Base-by-base conservation (phyloP, 2,888 invertebrate genomes). In the Ectemnius continuus region DNA sequence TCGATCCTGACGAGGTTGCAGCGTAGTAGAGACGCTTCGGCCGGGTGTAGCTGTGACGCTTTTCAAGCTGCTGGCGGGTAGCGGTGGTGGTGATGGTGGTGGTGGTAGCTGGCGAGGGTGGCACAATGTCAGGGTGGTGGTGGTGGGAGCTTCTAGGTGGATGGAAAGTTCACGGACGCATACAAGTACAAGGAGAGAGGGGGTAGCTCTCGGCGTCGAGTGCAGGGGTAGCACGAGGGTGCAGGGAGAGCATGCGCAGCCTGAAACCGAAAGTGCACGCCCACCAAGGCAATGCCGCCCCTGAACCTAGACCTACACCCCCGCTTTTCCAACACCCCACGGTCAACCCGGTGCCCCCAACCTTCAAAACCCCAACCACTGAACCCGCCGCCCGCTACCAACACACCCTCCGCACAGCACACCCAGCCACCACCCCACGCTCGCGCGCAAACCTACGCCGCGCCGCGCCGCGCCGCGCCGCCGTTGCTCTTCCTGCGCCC, bases 221-320 rank as follows among this genome's bases (percentile, higher is more conserved):
- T 70, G 76, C 59, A 70, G 74, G 65, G 77, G 70, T 61, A 62
- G 65, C 76, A 13, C 52, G 52, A 52, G 52, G n/a, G 52, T 52
- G 52, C 14, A 52, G 5, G 16, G 16, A 16, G 84, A 68, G 83
- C 89, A 88, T 88, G 89, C 90, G 90, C 90, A 85, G 79, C 79
- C 82, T 85, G 89, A 89, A 89, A 88, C 84, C 84, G 89, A 90
- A 90, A 89, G 90, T 89, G 85, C 88, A 87, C 90, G 90, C 90
- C 90, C 90, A 89, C 84, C 84, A 76, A 73, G 74, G 80, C 82
- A 79, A 77, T 75, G 83, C 82, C 82, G 83, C 86, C 87, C 85
- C 87, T 85, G 86, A 89, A 90, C 89, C 90, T 89, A 89, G 89
- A 90, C 89, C 89, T 89, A 88, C 87, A 88, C 88, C 87, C 88